Base-by-base conservation (phyloP, 1,140 invertebrate genomes). In the Pantala flavescens region DNA sequence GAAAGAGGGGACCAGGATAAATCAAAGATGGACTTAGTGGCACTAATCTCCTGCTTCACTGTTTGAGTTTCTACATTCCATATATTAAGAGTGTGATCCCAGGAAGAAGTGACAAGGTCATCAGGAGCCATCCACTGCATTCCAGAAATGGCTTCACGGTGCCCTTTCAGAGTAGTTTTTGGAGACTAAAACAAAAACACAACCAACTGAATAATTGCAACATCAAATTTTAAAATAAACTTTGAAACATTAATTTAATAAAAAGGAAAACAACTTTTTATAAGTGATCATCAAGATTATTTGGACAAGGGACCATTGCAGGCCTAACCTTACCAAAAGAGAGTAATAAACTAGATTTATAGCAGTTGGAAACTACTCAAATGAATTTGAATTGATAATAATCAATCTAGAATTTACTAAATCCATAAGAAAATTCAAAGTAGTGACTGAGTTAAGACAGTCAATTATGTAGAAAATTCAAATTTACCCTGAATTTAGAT, bases 71-170 rank as follows among this genome's bases (percentile, higher is more conserved):
- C 90, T 24, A 93, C 85, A 84, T 99, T 97, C 98, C 98, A 99
- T 5, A 97, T 79, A 82, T 93, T 91, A 12, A 99, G 84, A 0
- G 96, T 95, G 80, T 99, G 96, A 85, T 99, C 98, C 96, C 96
- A 97, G 0, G 93, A 93, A 0, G 92, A 93, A 0, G 95, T 95
- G 16, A 93, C 87, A 1, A 98, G 81, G 75, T 89, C 90, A 63
- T 88, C 84, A 73, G 84, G 85, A 76, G 91, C 90, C 75, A 92
- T 87, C 96, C 96, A 99, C 70, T 89, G 85, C 0, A 95, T 86
- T 0, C 89, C 88, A 10, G 93, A 94, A 10, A 99, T 88, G 23
- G 90, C 91, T 83, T 99, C 97, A 77, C 90, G 90, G 81, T 99
- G 98, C 0, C 96, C 96, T 82, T 92, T 90, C 75, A 99, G 83